A percentile compares a stretch with the other conserved stretches of the same genome.
These are phyloP conservation scores for Onychostoma macrolepis DNA, from an alignment of 2,113 vertebrate species.

Conservation along the genomic window DNA sequence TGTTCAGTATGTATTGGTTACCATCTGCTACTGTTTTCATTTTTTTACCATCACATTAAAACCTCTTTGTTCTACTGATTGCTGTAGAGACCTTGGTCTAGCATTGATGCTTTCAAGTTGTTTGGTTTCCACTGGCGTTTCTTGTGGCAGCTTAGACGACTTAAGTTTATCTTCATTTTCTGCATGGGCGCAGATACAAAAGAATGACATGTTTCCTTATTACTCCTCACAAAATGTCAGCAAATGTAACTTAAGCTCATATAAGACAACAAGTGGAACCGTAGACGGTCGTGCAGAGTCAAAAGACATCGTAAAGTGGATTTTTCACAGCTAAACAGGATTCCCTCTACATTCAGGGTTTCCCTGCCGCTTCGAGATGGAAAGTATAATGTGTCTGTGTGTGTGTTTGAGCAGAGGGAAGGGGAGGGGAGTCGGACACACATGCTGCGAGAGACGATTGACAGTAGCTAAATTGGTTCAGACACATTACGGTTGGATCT, in stretches of 20 bases:
- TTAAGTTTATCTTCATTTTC: slow-evolving; percentile 4
- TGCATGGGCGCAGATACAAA: neutral
- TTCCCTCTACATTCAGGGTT: slow-evolving; percentile 37
- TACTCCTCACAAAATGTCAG: slow-evolving; percentile 11
- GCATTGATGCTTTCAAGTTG: neutral
- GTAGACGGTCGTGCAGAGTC: slow-evolving; percentile 20
- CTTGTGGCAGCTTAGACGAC: neutral
- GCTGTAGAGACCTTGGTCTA: neutral
- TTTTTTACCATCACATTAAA: neutral
- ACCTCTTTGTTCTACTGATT: slow-evolving; percentile 18
- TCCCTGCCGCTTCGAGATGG: slow-evolving; percentile 35
- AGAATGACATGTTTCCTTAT: neutral
- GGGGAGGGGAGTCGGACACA: slow-evolving; percentile 45
- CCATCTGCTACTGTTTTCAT: neutral
- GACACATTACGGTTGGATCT: slow-evolving; percentile 54
- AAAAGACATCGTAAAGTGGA: slow-evolving; percentile 42
- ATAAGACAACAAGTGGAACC: slow-evolving; percentile 19
- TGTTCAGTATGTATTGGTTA: neutral
- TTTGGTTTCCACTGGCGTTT: neutral
- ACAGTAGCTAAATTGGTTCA: slow-evolving; percentile 59
- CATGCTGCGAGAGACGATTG: slow-evolving; percentile 50
- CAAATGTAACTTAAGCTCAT: neutral
- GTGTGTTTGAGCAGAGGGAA: slow-evolving; percentile 39
- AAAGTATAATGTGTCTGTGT: slow-evolving; percentile 39
- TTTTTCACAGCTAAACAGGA: slow-evolving; percentile 53